A percentile compares a stretch with the other conserved stretches of the same genome.
phyloP scores from a whole-genome alignment of 2,113 vertebrate species.

The Boleophthalmus pectinirostris region DNA sequence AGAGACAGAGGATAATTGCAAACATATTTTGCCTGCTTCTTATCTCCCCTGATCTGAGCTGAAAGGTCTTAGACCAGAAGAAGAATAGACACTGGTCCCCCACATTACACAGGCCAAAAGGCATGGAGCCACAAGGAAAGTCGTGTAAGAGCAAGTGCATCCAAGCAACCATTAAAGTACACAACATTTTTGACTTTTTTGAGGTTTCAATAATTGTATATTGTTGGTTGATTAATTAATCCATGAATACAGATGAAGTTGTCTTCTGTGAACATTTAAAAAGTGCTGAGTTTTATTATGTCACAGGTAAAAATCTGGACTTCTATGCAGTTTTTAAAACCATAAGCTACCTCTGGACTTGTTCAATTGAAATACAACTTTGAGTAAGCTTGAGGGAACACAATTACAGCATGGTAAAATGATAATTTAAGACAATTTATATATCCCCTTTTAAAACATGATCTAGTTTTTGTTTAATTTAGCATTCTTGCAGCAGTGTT shows the following conservation, averaged over 20 bases:
- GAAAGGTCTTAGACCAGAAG: constrained; percentile 48
- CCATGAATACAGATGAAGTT: too few relatives aligned
- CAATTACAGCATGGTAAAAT: too few relatives aligned
- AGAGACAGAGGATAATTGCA: constrained; percentile 77
- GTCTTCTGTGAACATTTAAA: too few relatives aligned
- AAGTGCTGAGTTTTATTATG: too few relatives aligned
- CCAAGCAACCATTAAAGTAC: too few relatives aligned
- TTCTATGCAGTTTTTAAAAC: too few relatives aligned
- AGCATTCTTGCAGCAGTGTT: constrained; percentile 58
- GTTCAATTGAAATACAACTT: too few relatives aligned
- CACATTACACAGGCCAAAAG: constrained; percentile 43
- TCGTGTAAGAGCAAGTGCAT: constrained; percentile 6
- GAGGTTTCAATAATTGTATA: too few relatives aligned
- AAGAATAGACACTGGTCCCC: constrained; percentile 64
- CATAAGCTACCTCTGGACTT: too few relatives aligned
- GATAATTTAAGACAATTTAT: background rate
- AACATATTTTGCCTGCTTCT: constrained; percentile 80
- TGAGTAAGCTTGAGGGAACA: background rate
- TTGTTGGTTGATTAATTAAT: too few relatives aligned
- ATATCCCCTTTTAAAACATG: background rate
- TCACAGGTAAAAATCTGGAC: too few relatives aligned
- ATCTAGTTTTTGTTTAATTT: constrained; percentile 38
- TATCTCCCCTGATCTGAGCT: constrained; percentile 77
- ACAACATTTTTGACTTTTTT: background rate
- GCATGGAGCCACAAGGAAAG: background rate